A percentile compares a stretch with the other conserved stretches of the same genome.
Conservation (phyloP, 2,888 invertebrate genomes). For the Chrysolina haemoptera region DNA sequence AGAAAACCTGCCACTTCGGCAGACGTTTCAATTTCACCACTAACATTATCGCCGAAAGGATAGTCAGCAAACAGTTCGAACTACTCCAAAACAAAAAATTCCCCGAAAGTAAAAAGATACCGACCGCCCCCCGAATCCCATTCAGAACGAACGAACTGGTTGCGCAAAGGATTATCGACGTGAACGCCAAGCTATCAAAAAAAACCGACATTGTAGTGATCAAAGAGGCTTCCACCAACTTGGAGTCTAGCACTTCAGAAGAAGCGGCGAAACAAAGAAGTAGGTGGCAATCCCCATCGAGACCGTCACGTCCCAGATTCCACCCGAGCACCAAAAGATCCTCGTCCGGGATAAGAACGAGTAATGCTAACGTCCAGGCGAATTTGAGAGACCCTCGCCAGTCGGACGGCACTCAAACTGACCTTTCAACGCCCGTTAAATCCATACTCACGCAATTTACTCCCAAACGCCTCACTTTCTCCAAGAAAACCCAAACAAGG, state of each 20-base stretch:
- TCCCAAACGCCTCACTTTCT: not conserved
- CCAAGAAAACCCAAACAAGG: constrained; percentile 38
- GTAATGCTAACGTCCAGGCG: constrained; percentile 19
- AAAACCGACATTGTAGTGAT: not conserved
- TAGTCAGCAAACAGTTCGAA: constrained; percentile 26
- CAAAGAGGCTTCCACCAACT: not conserved
- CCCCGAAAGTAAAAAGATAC: not conserved
- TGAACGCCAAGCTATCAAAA: not conserved
- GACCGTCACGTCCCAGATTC: constrained; percentile 25
- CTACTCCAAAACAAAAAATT: constrained; percentile 18
- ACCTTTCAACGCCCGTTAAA: constrained; percentile 7
- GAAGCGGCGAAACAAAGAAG: not conserved
- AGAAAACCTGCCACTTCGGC: not conserved
- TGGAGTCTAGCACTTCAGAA: not conserved
- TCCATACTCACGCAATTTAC: not conserved
- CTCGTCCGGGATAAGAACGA: not conserved
- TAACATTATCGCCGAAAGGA: constrained; percentile 27
- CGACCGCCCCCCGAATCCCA: not conserved
- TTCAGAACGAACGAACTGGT: constrained; percentile 1
- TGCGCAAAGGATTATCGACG: not conserved
- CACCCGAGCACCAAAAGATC: constrained; percentile 19
- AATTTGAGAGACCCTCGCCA: constrained; percentile 2
- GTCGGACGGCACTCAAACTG: constrained; percentile 23
- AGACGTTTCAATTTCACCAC: constrained; percentile 5
- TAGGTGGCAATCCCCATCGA: not conserved